Conservation (phyloP, 2,888 invertebrate genomes). For the Drosophila acutilabella region DNA sequence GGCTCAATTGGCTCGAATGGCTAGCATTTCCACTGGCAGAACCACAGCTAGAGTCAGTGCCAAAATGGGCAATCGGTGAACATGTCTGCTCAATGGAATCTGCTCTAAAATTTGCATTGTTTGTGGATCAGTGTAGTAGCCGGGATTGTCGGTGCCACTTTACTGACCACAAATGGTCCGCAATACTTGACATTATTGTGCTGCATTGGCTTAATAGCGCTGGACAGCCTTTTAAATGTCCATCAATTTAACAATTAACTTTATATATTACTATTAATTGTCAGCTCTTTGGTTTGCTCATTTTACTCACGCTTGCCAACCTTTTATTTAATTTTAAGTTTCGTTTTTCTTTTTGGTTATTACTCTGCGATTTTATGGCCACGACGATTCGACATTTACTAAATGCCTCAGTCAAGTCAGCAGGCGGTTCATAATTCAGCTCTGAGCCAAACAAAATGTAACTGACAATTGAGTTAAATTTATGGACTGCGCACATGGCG, state of each 20-base stretch:
- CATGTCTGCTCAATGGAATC: conserved; percentile 68
- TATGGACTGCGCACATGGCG: conserved; percentile 65
- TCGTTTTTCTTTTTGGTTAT: conserved; percentile 7
- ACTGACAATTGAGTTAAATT: conserved; percentile 62
- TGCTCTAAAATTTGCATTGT: conserved; percentile 79
- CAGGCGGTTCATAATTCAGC: conserved; percentile 36
- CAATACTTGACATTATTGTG: conserved; percentile 72
- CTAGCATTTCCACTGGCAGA: conserved; percentile 22
- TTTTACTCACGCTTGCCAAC: conserved; percentile 47
- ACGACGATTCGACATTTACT: conserved; percentile 71
- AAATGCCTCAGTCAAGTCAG: conserved; percentile 25
- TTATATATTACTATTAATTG: conserved; percentile 68
- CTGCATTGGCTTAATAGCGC: conserved; percentile 43
- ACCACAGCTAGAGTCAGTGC: conserved; percentile 48
- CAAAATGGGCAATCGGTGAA: conserved; percentile 57
- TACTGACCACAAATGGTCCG: conserved; percentile 68
- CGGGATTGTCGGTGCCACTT: conserved; percentile 36
- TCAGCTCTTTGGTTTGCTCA: conserved; percentile 37
- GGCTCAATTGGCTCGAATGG: conserved; percentile 32
- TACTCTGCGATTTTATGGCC: conserved; percentile 57
- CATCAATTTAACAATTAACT: conserved; percentile 70
- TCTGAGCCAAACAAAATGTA: conserved; percentile 31
- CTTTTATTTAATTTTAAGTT: background rate
- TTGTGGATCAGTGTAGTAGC: conserved; percentile 24
- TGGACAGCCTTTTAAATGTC: conserved; percentile 70